Evolutionary conservation across 2,888 invertebrate genomes (phyloP), one percentile per base, ranked within the genome.

Genomic region (Monoplex corrugatus): DNA sequence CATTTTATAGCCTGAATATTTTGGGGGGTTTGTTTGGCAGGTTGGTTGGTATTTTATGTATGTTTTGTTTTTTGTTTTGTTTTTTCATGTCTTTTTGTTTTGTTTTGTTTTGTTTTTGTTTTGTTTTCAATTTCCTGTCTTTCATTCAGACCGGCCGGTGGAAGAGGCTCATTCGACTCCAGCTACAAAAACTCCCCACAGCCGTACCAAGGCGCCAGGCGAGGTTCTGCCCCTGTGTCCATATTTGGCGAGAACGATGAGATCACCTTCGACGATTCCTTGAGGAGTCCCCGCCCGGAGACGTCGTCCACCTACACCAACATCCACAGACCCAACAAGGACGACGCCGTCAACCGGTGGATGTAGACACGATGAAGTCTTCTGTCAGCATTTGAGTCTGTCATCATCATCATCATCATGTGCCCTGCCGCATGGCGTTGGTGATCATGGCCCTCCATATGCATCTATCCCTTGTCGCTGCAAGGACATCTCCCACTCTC

Each of bases 301-400:
- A 40, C 40, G 2, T n/a, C 57, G 0, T 80, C 57, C 57, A 43
- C 10, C 50, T 28, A n/a, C 45, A 75, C 85, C 85, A 72, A 44
- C 89, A 50, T 78, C 85, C 63, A 68, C 28, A 50, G 85, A 1
- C 78, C 78, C n/a, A 19, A 2, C 16, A 80, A 80, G 40, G 63
- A 32, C 32, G 86, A 85, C 63, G 45, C 75, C 35, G 10, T 75
- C 57, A 89, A 84, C 86, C 85, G 78, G n/a, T 89, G 89, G 85
- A 43, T 85, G 85, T 85, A 86, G n/a, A 38, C 44, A 50, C 50
- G n/a, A n/a, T n/a, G n/a, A n/a, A n/a, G n/a, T n/a, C n/a, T n/a
- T n/a, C n/a, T n/a, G n/a, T n/a, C n/a, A n/a, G n/a, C n/a, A n/a
- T n/a, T n/a, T n/a, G n/a, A n/a, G n/a, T n/a, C n/a, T n/a, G n/a